Percentiles rank a stretch among this genome's conserved stretches.
These are phyloP conservation scores for Amniataba percoides DNA, from an alignment of 2,797 vertebrate species.

Conservation along the genomic window DNA sequence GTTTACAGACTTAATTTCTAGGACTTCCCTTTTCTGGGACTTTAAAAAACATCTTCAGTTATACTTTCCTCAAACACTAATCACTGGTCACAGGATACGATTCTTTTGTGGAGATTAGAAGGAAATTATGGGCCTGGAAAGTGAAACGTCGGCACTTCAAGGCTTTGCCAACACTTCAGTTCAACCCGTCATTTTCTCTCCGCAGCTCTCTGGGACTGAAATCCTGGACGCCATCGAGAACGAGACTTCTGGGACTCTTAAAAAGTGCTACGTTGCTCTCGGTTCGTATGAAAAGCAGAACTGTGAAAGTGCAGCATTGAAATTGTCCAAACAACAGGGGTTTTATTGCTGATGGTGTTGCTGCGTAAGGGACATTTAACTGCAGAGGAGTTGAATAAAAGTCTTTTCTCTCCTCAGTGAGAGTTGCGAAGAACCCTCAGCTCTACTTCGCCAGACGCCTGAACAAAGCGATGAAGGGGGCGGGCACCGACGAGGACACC, in stretches of 20 bases:
- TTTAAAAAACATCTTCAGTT: slow-evolving; percentile 6
- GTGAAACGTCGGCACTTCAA: background rate
- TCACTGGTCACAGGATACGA: background rate
- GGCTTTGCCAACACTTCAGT: background rate
- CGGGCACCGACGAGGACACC: slow-evolving; percentile 86
- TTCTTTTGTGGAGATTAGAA: background rate
- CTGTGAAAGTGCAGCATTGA: background rate
- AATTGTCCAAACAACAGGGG: background rate
- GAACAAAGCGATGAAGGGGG: slow-evolving; percentile 84
- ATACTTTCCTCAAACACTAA: background rate
- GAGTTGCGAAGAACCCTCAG: slow-evolving; percentile 87
- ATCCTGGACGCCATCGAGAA: slow-evolving; percentile 85
- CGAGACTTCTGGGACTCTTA: slow-evolving; percentile 85
- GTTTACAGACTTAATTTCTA: background rate
- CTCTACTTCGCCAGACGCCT: slow-evolving; percentile 87
- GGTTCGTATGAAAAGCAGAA: slow-evolving; percentile 69
- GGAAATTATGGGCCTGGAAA: background rate
- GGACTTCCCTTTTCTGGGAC: background rate
- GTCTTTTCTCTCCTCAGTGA: slow-evolving; percentile 69
- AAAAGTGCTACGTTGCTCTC: slow-evolving; percentile 83
- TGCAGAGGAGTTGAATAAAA: slow-evolving; percentile 1
- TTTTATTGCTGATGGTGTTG: too few relatives aligned
- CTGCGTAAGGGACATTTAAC: background rate
- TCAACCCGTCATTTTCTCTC: slow-evolving; percentile 22
- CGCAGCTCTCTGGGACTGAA: slow-evolving; percentile 86